Evolutionary conservation across 1,140 invertebrate species (phyloP).

Genomic region (Neuroterus valhalla): DNA sequence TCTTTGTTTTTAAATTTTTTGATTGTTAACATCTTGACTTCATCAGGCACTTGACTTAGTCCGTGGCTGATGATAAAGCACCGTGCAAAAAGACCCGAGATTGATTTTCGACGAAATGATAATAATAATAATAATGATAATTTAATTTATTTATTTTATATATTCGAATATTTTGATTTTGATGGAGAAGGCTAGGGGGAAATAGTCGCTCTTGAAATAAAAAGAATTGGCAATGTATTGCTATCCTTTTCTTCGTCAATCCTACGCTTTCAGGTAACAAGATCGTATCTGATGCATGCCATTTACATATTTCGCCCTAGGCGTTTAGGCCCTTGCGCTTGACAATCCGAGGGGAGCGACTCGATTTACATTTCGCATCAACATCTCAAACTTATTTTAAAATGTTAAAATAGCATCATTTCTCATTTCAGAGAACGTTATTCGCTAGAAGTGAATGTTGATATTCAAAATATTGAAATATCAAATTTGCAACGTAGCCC

Average conservation of each 20-base stretch:
- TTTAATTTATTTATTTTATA: no score
- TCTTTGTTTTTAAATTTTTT: no score
- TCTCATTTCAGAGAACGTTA: neutral
- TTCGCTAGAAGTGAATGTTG: no score
- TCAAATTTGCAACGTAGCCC: no score
- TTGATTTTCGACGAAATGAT: no score
- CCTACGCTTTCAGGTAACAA: conserved; percentile 53
- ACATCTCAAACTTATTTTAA: conserved; percentile 23
- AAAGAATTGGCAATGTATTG: conserved; percentile 22
- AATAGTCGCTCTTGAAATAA: neutral
- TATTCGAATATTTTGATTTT: no score
- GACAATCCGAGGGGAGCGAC: conserved; percentile 47
- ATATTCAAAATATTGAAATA: no score
- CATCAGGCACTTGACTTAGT: no score
- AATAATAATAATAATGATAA: no score
- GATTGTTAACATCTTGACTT: no score
- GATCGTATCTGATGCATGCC: conserved; percentile 67
- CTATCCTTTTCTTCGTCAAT: neutral
- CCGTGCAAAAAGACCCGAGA: no score
- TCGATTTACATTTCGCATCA: conserved; percentile 51
- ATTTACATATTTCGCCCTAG: conserved; percentile 69
- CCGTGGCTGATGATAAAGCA: no score
- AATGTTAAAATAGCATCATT: neutral
- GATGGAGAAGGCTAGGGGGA: neutral
- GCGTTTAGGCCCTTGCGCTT: conserved; percentile 60